Conservation (phyloP, 1,140 invertebrate species). For the Drosophila repletoides region DNA sequence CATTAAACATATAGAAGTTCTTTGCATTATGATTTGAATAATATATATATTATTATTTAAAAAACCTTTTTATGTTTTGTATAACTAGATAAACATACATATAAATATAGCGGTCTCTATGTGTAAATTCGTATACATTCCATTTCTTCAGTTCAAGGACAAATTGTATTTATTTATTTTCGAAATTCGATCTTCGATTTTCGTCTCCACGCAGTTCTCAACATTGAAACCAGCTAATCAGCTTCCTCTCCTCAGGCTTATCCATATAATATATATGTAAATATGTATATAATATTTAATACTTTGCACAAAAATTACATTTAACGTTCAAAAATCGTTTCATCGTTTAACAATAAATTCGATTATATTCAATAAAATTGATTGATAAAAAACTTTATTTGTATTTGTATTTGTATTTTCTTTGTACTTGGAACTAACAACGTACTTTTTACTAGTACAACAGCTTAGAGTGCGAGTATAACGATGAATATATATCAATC, state of each 20-base stretch:
- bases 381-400: slow-evolving; percentile 17
- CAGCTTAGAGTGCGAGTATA: too few species aligned
- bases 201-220: slow-evolving; percentile 7
- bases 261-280: background rate
- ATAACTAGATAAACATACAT: slow-evolving; percentile 38
- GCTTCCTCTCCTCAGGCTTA: too few species aligned
- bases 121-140: slow-evolving; percentile 64
- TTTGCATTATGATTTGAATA: slow-evolving; percentile 38
- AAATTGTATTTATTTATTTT: too few species aligned
- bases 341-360: slow-evolving; percentile 53
- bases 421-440: too few species aligned
- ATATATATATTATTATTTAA: background rate
- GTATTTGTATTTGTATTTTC: too few species aligned
- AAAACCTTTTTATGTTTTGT: background rate
- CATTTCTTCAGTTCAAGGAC: slow-evolving; percentile 45
- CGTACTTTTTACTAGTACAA: background rate
- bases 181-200: too few species aligned
- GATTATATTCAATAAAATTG: slow-evolving; percentile 36
- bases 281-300: slow-evolving; percentile 20
- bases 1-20: slow-evolving; percentile 43
- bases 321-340: slow-evolving; percentile 35
- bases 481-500: background rate
- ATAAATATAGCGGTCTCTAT: slow-evolving; percentile 36
- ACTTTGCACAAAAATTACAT: slow-evolving; percentile 12
- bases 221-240: slow-evolving; percentile 40